phyloP scores from a whole-genome alignment of 1,140 invertebrate species.

The Penaeus indicus region DNA sequence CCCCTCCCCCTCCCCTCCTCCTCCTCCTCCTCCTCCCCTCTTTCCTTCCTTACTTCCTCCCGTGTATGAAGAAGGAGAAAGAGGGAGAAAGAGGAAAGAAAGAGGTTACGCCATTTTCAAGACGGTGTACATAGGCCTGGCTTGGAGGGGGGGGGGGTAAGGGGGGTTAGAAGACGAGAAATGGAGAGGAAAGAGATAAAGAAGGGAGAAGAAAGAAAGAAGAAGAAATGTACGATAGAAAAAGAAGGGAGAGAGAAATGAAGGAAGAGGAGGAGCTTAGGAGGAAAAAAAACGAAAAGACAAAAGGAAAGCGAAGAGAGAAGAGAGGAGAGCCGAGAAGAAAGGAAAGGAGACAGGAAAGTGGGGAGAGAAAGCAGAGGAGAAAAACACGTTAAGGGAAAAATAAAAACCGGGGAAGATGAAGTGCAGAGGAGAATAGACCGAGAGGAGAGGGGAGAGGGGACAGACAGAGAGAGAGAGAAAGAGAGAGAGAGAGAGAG shows the following conservation, averaged over 20 bases:
- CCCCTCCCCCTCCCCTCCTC: background rate
- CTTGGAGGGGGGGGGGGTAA: no score
- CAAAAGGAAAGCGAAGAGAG: no score
- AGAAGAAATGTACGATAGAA: background rate
- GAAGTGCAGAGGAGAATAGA: no score
- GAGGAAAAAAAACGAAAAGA: background rate
- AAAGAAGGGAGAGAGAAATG: background rate
- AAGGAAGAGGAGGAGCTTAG: background rate
- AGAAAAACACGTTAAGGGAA: no score
- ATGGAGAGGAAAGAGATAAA: background rate
- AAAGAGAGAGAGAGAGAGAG: no score
- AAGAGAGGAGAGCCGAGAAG: no score
- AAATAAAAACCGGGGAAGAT: no score
- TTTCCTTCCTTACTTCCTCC: background rate
- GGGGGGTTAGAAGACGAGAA: background rate
- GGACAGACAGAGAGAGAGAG: no score
- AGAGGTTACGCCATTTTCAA: background rate
- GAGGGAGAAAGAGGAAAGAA: background rate
- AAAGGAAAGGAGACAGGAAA: no score
- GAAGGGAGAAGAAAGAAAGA: background rate
- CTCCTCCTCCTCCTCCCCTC: background rate
- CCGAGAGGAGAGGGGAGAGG: no score
- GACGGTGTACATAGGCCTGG: no score
- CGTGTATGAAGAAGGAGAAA: background rate
- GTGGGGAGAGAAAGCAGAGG: no score